phyloP scores from a whole-genome alignment of 2,797 vertebrate genomes.

The Poeciliopsis gracilis region DNA sequence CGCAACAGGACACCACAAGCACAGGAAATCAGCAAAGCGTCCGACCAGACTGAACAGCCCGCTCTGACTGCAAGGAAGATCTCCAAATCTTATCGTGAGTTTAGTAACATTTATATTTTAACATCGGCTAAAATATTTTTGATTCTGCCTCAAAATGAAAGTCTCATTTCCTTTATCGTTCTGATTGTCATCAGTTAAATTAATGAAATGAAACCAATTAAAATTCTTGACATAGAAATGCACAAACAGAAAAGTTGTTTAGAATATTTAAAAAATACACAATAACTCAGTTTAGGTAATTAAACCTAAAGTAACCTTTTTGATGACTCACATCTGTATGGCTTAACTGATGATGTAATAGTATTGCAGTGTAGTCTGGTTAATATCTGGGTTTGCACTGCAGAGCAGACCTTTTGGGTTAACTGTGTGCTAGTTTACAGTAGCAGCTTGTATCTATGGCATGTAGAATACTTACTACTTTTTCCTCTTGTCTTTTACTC shows the following conservation, averaged over 20 bases:
- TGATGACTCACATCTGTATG: background rate
- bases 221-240: background rate
- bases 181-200: conserved; percentile 3
- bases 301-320: background rate
- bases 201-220: conserved; percentile 1
- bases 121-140: background rate
- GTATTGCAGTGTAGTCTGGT: background rate
- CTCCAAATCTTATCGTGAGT: conserved; percentile 24
- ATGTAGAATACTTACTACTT: background rate
- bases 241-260: background rate
- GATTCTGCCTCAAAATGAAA: conserved; percentile 4
- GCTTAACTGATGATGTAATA: background rate
- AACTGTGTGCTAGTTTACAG: background rate
- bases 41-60: conserved; percentile 33
- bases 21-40: conserved; percentile 36
- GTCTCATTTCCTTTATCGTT: background rate
- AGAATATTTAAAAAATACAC: background rate
- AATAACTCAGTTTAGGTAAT: background rate
- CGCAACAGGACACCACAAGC: conserved; percentile 41
- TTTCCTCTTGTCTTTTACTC: background rate
- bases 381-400: background rate
- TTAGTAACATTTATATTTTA: conserved; percentile 32
- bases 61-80: conserved; percentile 26
- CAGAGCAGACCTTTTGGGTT: background rate
- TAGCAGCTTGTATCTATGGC: background rate